These are phyloP conservation scores for Nomada ruficornis DNA, from an alignment of 2,888 invertebrate genomes.

Conservation along the genomic window DNA sequence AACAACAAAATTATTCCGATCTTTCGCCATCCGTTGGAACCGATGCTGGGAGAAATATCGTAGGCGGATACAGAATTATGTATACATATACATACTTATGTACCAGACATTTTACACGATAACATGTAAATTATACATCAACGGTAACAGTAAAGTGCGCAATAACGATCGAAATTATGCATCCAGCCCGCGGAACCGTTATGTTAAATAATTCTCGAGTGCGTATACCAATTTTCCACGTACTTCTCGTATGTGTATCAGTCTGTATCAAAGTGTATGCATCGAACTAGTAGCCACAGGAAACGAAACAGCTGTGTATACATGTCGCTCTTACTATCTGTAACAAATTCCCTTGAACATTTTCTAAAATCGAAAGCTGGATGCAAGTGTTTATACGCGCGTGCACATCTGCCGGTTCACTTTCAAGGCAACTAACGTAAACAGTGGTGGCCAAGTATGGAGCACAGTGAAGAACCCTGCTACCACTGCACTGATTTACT, in stretches of 20 bases:
- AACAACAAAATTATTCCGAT: neutral
- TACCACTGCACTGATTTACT: neutral
- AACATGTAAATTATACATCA: neutral
- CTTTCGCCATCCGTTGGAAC: neutral
- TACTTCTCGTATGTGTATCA: neutral
- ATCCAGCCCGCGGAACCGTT: neutral
- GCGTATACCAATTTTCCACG: neutral
- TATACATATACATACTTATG: too few species aligned
- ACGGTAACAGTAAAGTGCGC: neutral
- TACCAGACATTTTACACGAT: neutral
- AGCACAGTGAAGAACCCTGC: conserved; percentile 26
- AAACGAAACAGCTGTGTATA: conserved; percentile 20
- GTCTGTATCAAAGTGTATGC: neutral
- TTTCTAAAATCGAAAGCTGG: conserved; percentile 20
- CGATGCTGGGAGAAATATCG: neutral
- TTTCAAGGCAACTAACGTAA: conserved; percentile 53
- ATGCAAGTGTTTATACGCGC: conserved; percentile 50
- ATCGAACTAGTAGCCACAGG: neutral
- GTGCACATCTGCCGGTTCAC: conserved; percentile 59
- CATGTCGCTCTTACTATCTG: neutral
- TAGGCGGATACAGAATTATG: conserved; percentile 8
- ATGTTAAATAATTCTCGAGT: neutral
- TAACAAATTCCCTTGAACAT: conserved; percentile 8
- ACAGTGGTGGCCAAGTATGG: conserved; percentile 35
- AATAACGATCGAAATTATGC: neutral